phyloP scores from a whole-genome alignment of 2,888 invertebrate species.

The Eudasyphora cyanicolor region DNA sequence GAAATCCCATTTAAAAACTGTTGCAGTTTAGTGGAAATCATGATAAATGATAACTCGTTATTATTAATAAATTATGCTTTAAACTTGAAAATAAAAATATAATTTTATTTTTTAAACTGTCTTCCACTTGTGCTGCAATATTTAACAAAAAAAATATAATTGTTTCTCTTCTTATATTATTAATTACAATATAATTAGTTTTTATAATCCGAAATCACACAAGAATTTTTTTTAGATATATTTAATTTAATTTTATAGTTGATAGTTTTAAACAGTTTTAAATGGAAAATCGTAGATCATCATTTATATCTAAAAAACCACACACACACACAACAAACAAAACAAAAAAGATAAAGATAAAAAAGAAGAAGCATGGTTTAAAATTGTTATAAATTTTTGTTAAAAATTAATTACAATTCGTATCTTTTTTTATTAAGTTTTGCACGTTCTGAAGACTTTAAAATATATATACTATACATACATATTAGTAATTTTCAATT shows the following conservation, averaged over 20 bases:
- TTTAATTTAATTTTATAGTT: slow-evolving; percentile 56
- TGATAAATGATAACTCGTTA: slow-evolving; percentile 33
- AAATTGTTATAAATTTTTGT: slow-evolving; percentile 64
- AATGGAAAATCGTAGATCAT: slow-evolving; percentile 60
- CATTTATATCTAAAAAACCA: slow-evolving; percentile 53
- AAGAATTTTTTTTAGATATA: slow-evolving; percentile 44
- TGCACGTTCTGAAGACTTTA: slow-evolving; percentile 64
- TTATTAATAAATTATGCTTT: slow-evolving; percentile 53
- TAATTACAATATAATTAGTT: slow-evolving; percentile 46
- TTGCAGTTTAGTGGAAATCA: slow-evolving; percentile 68
- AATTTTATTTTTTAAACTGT: slow-evolving; percentile 67
- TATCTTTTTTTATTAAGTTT: slow-evolving; percentile 53
- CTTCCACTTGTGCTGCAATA: slow-evolving; percentile 78
- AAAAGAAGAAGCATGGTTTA: slow-evolving; percentile 56
- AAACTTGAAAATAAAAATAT: slow-evolving; percentile 44
- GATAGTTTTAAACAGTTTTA: slow-evolving; percentile 44
- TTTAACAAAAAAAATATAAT: slow-evolving; percentile 53
- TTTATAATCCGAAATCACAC: slow-evolving; percentile 24
- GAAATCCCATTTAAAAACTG: slow-evolving; percentile 52
- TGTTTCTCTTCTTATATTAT: slow-evolving; percentile 31
- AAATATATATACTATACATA: slow-evolving; percentile 51
- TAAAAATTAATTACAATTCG: slow-evolving; percentile 50
- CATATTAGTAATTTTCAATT: slow-evolving; percentile 56
- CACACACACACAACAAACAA: slow-evolving; percentile 6
- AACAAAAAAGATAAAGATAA: slow-evolving; percentile 23